Conservation (phyloP, 2,797 vertebrate species). For the Acanthornis magna region DNA sequence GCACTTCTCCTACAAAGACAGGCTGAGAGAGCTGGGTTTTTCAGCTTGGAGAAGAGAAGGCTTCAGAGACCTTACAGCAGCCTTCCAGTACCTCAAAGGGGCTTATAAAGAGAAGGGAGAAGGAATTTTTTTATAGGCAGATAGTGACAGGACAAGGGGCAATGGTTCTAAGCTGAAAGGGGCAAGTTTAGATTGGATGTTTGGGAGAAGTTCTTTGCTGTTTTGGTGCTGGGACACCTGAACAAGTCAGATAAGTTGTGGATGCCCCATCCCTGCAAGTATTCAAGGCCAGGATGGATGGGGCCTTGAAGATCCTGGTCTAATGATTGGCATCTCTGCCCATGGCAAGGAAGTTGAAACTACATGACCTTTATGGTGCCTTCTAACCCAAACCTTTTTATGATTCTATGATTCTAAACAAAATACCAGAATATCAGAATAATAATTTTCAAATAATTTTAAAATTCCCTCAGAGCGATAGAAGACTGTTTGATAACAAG, state of each 20-base stretch:
- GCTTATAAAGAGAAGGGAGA: background rate
- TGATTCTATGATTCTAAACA: background rate
- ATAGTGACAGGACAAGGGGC: background rate
- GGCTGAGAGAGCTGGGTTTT: background rate
- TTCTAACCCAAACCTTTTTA: background rate
- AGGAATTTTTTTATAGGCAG: background rate
- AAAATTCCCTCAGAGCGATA: background rate
- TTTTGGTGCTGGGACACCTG: background rate
- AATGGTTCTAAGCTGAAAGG: background rate
- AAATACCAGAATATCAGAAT: background rate
- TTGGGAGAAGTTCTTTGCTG: background rate
- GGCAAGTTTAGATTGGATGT: background rate
- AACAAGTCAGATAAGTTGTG: background rate
- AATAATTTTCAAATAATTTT: background rate
- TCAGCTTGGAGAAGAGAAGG: background rate
- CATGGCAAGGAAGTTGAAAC: background rate
- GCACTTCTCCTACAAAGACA: background rate
- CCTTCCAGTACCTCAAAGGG: background rate
- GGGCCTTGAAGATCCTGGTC: background rate
- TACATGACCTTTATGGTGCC: fast-evolving
- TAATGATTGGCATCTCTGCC: background rate
- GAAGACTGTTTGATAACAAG: background rate
- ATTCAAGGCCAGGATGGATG: background rate
- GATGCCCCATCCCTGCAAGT: background rate
- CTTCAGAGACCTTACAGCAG: background rate